Percentiles rank a stretch among this genome's conserved stretches.
Conservation (phyloP, 1,140 invertebrate genomes). For the Drosophila ohnishii region DNA sequence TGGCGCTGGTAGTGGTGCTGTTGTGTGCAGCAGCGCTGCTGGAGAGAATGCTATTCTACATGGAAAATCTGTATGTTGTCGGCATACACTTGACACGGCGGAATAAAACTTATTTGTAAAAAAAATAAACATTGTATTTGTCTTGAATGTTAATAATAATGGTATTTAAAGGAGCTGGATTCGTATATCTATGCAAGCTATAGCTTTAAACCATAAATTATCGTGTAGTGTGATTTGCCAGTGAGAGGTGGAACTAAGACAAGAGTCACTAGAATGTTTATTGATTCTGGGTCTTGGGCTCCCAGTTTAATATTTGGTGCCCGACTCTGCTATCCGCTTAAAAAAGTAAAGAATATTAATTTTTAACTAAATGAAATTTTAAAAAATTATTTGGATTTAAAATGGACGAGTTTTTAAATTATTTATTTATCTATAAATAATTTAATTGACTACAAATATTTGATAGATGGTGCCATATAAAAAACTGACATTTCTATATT, state of each 20-base stretch:
- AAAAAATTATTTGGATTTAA: too few relatives aligned
- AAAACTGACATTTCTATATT: too few relatives aligned
- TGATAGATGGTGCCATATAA: too few relatives aligned
- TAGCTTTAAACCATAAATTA: neutral
- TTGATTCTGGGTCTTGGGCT: neutral
- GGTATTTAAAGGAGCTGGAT: neutral
- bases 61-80: slow-evolving; percentile 65
- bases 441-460: too few relatives aligned
- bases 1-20: slow-evolving; percentile 12
- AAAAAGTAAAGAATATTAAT: too few relatives aligned
- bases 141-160: slow-evolving; percentile 2
- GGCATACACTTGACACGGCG: slow-evolving; percentile 68
- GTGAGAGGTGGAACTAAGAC: neutral
- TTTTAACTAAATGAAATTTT: too few relatives aligned
- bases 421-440: too few relatives aligned
- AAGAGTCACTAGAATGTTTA: neutral
- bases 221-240: neutral
- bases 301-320: neutral
- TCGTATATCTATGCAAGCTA: neutral
- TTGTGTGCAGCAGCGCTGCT: slow-evolving; percentile 48
- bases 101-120: slow-evolving; percentile 80
- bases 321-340: neutral
- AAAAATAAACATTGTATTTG: slow-evolving; percentile 41
- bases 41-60: slow-evolving; percentile 58
- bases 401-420: too few relatives aligned